These are phyloP conservation scores for Phycodurus eques DNA, from an alignment of 2,113 vertebrate genomes.

Conservation along the genomic window DNA sequence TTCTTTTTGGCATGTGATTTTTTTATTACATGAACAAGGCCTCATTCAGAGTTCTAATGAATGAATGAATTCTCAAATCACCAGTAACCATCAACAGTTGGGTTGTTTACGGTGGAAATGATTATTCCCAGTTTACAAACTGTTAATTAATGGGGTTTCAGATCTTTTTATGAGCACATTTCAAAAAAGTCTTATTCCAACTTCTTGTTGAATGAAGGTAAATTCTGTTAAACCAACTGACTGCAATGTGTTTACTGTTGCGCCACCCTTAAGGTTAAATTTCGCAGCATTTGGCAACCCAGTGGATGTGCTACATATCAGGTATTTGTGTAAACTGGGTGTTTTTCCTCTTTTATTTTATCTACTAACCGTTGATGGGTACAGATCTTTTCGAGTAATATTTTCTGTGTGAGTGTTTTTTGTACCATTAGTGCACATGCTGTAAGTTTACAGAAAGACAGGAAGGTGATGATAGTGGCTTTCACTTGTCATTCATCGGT, in stretches of 20 bases:
- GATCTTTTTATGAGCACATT: neutral
- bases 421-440: constrained; percentile 4
- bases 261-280: neutral
- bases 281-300: neutral
- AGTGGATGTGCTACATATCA: neutral
- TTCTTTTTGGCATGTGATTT: neutral
- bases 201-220: neutral
- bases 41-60: no score
- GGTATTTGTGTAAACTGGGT: neutral
- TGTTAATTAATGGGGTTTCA: neutral
- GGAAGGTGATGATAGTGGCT: constrained; percentile 47
- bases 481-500: constrained; percentile 32
- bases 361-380: constrained; percentile 17
- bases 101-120: neutral
- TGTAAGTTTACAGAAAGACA: constrained; percentile 8
- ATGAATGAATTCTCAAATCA: neutral
- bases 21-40: neutral
- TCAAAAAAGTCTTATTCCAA: neutral
- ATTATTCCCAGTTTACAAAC: neutral
- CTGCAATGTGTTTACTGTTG: neutral
- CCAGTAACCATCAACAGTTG: neutral
- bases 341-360: constrained; percentile 8
- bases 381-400: neutral
- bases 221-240: neutral
- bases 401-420: constrained; percentile 21